Percentiles rank a stretch among this genome's conserved stretches.
These are phyloP conservation scores for Tonatia bakeri DNA, from an alignment of 2,113 vertebrate genomes.

Conservation along the genomic window DNA sequence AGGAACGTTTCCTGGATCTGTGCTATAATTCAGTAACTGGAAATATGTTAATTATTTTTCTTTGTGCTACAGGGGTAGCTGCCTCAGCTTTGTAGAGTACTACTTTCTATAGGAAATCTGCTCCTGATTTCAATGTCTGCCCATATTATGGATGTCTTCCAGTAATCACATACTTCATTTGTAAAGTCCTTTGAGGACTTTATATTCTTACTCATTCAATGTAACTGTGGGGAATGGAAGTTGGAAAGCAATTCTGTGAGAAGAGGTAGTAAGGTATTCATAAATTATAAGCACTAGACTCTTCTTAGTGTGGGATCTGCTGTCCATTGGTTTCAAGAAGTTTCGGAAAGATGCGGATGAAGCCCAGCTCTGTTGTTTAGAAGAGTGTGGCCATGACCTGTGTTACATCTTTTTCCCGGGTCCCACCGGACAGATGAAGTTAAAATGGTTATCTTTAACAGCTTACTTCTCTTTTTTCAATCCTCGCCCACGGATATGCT, in stretches of 20 bases:
- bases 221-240: neutral
- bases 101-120: constrained; percentile 34
- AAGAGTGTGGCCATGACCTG: neutral
- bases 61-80: constrained; percentile 18
- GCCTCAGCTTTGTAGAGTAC: neutral
- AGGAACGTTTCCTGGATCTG: constrained; percentile 22
- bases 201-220: neutral
- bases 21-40: constrained; percentile 59
- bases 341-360: neutral
- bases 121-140: neutral
- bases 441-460: constrained; percentile 32
- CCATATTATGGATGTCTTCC: neutral
- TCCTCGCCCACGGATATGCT: no score
- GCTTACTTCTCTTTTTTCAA: neutral
- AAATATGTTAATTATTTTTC: constrained; percentile 55
- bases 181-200: constrained; percentile 6
- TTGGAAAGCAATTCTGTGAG: neutral
- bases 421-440: neutral
- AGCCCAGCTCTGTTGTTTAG: constrained; percentile 10
- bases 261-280: neutral
- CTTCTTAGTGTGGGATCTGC: neutral
- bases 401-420: neutral
- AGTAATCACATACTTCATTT: constrained; percentile 23
- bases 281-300: neutral
- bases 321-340: neutral